Evolutionary conservation across 2,113 vertebrate genomes (phyloP), one percentile per base, ranked within the genome.

Genomic region (Tautogolabrus adspersus): DNA sequence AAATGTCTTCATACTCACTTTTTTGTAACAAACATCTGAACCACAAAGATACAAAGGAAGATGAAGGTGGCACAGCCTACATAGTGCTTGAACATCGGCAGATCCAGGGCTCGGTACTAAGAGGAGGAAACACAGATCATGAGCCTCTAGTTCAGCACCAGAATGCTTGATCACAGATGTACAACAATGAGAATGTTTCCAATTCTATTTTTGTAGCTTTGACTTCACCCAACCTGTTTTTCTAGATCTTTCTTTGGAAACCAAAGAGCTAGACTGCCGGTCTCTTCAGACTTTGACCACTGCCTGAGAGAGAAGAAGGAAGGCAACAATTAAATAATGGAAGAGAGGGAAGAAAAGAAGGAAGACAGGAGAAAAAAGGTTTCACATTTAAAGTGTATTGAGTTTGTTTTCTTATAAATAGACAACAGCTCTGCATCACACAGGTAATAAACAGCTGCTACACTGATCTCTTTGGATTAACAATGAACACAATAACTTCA

Each of bases 221-320:
- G 19, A 54, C 21, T 81, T 22, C 19, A 66, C 90, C 95, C 85
- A 66, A 99, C 98, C 96, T 98, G 96, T 74, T 95, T 98, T 89
- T 98, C 98, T 37, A 98, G 91, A 46, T 93, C 92, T n/a, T 95
- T 95, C 84, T 97, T 98, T 60, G 95, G 95, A 88, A 98, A 99
- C 88, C 96, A 96, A 46, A 96, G 74, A n/a, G 95, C 94, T 16
- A 96, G 93, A 66, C 94, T 92, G 44, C 91, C 91, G 71, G 96
- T 97, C 86, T 97, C 97, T 23, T 96, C 96, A 0, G 96, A 96
- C 52, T 91, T 97, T 38, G 96, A 97, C 95, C 97, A 98, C 0
- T 96, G 95, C 37, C 98, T 99, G 72, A 30, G 49, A 72, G 26
- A 52, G 30, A 6, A 68, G 46, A 73, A 56, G 10, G 40, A 22